Percentiles rank a stretch among this genome's conserved stretches.
phyloP scores from a whole-genome alignment of 2,113 vertebrate species.

The Thamnaconus septentrionalis region DNA sequence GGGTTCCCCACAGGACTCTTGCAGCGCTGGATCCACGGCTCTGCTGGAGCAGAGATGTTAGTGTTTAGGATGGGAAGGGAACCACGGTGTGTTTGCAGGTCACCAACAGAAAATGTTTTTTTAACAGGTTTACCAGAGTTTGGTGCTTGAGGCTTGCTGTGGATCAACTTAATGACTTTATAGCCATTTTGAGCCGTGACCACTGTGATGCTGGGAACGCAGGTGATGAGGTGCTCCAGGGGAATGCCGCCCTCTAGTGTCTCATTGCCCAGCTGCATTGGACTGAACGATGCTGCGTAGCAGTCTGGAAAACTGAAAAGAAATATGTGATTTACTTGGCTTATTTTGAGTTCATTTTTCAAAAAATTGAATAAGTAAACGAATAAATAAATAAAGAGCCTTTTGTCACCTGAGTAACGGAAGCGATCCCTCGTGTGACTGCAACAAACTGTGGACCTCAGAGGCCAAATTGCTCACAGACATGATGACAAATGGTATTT shows the following conservation, averaged over 20 bases:
- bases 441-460: slow-evolving; percentile 91
- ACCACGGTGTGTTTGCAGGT: not conserved
- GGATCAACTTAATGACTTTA: slow-evolving; percentile 97
- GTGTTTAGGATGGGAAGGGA: not conserved
- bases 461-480: slow-evolving; percentile 89
- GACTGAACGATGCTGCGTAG: slow-evolving; percentile 86
- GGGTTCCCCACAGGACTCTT: slow-evolving; percentile 96
- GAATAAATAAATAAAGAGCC: not conserved
- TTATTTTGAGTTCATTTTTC: no score
- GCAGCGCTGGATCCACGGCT: slow-evolving; percentile 91
- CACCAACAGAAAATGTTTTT: not conserved
- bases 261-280: slow-evolving; percentile 81
- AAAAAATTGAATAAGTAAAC: no score
- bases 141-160: slow-evolving; percentile 91
- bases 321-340: not conserved
- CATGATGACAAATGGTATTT: slow-evolving; percentile 89
- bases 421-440: slow-evolving; percentile 93
- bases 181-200: slow-evolving; percentile 93
- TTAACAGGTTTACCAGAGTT: slow-evolving; percentile 78
- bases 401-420: slow-evolving; percentile 88
- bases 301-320: slow-evolving; percentile 90
- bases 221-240: slow-evolving; percentile 94
- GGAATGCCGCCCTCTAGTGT: slow-evolving; percentile 82
- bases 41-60: slow-evolving; percentile 55
- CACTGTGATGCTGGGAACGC: slow-evolving; percentile 91